Conservation (phyloP, 2,888 invertebrate genomes). For the Cephus rjabovi region DNA sequence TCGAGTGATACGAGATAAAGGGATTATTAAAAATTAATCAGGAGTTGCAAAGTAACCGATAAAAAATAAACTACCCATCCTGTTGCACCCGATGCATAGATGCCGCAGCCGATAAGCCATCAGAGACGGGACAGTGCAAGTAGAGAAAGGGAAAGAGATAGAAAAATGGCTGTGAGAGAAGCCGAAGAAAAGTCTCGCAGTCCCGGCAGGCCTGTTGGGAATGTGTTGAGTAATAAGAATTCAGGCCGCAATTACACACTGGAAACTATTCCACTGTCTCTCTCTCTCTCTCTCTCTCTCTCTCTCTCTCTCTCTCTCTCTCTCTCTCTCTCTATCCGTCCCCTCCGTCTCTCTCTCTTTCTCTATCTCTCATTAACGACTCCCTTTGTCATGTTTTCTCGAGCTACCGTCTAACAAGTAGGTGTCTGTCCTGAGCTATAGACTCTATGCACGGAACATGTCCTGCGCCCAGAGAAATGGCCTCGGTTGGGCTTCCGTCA, state of each 20-base stretch:
- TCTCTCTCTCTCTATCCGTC: not conserved
- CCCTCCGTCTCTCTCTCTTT: not conserved
- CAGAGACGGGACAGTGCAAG: not conserved
- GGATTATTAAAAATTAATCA: too few relatives aligned
- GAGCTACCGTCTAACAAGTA: conserved; percentile 43
- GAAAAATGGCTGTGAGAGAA: too few relatives aligned
- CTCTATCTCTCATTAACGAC: not conserved
- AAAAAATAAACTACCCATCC: too few relatives aligned
- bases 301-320: too few relatives aligned
- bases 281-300: not conserved
- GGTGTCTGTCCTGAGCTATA: conserved; percentile 26
- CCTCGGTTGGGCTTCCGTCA: too few relatives aligned
- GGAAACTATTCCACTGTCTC: conserved; percentile 40
- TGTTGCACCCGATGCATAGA: conserved; percentile 18
- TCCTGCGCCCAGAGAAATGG: too few relatives aligned
- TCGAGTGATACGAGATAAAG: too few relatives aligned
- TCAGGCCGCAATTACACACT: conserved; percentile 48
- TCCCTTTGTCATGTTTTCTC: conserved; percentile 41
- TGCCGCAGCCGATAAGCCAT: not conserved
- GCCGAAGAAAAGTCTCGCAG: not conserved
- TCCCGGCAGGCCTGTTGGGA: conserved; percentile 34
- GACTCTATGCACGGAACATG: too few relatives aligned
- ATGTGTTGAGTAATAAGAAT: conserved; percentile 46
- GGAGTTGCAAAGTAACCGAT: too few relatives aligned
- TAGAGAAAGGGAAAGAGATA: not conserved